Evolutionary conservation across 2,888 invertebrate genomes (phyloP).

Genomic region (Clusia tigrina): DNA sequence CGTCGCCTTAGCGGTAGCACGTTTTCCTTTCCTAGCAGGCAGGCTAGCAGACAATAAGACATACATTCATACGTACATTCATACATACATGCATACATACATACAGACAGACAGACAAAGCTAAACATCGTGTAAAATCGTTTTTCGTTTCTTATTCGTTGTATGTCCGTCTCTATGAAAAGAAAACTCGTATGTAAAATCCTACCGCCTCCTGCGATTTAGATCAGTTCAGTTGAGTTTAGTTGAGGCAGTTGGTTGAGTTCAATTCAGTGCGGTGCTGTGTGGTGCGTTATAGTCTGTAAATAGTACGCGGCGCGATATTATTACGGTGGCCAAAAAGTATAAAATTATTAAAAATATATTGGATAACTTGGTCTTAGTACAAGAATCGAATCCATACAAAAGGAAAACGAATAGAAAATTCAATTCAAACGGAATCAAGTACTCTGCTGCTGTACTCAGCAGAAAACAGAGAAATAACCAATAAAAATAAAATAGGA

Average conservation of each 20-base stretch:
- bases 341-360: constrained; percentile 17
- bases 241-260: not conserved
- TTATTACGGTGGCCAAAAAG: not conserved
- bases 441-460: constrained; percentile 21
- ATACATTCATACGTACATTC: constrained; percentile 13
- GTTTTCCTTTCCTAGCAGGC: constrained; percentile 28
- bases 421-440: constrained; percentile 15
- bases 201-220: constrained; percentile 8
- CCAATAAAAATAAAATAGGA: constrained; percentile 2
- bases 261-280: not conserved
- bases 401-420: constrained; percentile 1
- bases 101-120: not conserved
- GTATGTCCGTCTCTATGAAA: constrained; percentile 20
- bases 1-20: constrained; percentile 20
- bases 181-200: constrained; percentile 16
- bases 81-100: not conserved
- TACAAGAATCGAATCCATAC: not conserved
- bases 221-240: constrained; percentile 4
- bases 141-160: constrained; percentile 17
- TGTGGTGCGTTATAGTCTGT: not conserved
- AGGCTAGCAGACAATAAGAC: constrained; percentile 3
- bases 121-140: constrained; percentile 35
- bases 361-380: constrained; percentile 36
- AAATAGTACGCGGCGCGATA: not conserved
- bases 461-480: not conserved